Conservation (phyloP, 2,888 invertebrate species). For the Zaprionus lineosus region DNA sequence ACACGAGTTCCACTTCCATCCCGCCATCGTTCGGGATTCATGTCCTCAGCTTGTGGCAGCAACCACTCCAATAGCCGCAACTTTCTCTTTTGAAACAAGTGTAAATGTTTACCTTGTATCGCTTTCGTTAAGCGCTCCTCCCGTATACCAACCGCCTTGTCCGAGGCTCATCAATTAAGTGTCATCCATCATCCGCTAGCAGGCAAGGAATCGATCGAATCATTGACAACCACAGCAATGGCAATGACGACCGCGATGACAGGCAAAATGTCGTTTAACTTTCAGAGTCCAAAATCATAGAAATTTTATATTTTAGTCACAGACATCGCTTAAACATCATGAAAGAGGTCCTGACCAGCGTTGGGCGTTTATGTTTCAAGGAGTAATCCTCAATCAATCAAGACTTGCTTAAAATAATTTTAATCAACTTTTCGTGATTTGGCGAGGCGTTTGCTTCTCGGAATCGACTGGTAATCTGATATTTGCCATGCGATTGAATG, state of each 20-base stretch:
- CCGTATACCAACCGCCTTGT: background rate
- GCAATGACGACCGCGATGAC: constrained; percentile 23
- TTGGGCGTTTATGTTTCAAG: too few species aligned
- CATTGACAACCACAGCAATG: constrained; percentile 46
- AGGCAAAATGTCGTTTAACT: constrained; percentile 75
- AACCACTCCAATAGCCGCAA: too few species aligned
- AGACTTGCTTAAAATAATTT: too few species aligned
- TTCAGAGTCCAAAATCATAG: constrained; percentile 60
- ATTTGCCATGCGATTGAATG: background rate
- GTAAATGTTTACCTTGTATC: constrained; percentile 53
- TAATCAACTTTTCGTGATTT: too few species aligned
- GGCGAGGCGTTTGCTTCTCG: background rate
- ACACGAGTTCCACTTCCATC: too few species aligned
- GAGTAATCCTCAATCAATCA: background rate
- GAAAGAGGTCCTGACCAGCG: background rate
- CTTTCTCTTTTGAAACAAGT: constrained; percentile 23
- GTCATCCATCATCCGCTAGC: constrained; percentile 78
- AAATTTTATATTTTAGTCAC: constrained; percentile 64
- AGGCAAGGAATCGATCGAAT: constrained; percentile 51
- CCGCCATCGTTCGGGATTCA: too few species aligned
- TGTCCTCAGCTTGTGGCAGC: too few species aligned
- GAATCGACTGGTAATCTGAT: constrained; percentile 18
- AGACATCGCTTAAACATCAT: constrained; percentile 36
- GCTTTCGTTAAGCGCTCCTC: constrained; percentile 13
- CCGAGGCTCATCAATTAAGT: constrained; percentile 76